Evolutionary conservation across 2,888 invertebrate species (phyloP), one percentile per base, ranked within the genome.

Genomic region (Orthosia gothica): DNA sequence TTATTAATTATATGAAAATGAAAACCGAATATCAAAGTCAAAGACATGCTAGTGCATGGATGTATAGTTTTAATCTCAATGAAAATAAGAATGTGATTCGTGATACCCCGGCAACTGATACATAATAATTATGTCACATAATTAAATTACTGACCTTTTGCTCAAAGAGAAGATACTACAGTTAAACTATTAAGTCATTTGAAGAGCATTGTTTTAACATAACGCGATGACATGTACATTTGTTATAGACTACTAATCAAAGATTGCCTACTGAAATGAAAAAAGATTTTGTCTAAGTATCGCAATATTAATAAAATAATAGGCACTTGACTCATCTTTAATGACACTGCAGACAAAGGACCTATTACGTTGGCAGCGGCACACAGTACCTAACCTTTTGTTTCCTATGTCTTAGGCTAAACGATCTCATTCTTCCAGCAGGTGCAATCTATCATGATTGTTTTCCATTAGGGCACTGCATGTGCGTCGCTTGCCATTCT

Each of bases 21-120:
- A 69, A 71, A 57, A 18, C 40, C 9, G 16, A 84, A 76, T 82
- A 66, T 57, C 76, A 81, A 54, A 62, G 82, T 49, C 70, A 78
- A 65, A 78, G 57, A 47, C 72, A 62, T 32, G 23, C 47, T 9
- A 49, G 26, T 62, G 57, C 45, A 50, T 47, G 50, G 13, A 66
- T 74, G 45, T 18, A 40, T 52, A 45, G 32, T 15, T 58, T 59
- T 52, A 62, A 69, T 75, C 32, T 23, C 26, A 71, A 72, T 74
- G 63, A 55, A 68, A 72, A 83, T 83, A 73, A 66, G 3, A 61
- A 23, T 57, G 13, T 52, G 23, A 58, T 69, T 67, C 45, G 45
- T 26, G 32, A 72, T 61, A 66, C 54, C 20, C 47, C 12, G 23
- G 26, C 32, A 71, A 65, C 45, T 40, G 55, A 65, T 50, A 83